These are phyloP conservation scores for Halichondria panicea DNA, from an alignment of 37 sponge, comb jelly and placozoan genomes.

Conservation along the genomic window DNA sequence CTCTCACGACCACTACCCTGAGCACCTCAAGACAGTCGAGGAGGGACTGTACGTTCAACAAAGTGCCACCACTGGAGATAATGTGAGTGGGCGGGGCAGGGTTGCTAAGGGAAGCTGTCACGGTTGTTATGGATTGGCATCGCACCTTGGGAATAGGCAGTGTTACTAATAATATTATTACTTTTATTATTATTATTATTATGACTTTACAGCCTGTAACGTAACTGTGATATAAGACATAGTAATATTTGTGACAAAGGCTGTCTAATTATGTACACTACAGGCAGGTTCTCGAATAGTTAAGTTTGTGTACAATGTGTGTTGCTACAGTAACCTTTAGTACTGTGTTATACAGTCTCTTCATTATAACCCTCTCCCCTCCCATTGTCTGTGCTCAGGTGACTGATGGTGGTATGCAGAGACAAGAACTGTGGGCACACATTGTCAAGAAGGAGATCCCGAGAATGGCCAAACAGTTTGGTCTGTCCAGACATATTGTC, in stretches of 20 bases:
- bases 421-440: constrained; percentile 68
- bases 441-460: constrained; percentile 85
- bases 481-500: constrained; percentile 40
- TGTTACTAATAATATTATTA: no score
- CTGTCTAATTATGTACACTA: no score
- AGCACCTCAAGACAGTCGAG: constrained; percentile 24
- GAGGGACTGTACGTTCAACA: not conserved
- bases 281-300: no score
- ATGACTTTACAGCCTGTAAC: no score
- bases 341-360: not conserved
- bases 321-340: not conserved
- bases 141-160: no score
- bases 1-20: constrained; percentile 46
- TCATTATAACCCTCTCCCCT: not conserved
- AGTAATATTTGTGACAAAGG: no score
- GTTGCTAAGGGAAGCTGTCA: not conserved
- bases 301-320: no score
- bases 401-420: no score
- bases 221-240: no score
- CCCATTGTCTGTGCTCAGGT: no score
- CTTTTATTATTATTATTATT: no score
- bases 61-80: no score
- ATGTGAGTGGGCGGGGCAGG: not conserved
- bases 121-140: not conserved
- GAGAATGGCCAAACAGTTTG: constrained; percentile 70